These are phyloP conservation scores for Cylas formicarius DNA, from an alignment of 1,140 invertebrate genomes.

Conservation along the genomic window DNA sequence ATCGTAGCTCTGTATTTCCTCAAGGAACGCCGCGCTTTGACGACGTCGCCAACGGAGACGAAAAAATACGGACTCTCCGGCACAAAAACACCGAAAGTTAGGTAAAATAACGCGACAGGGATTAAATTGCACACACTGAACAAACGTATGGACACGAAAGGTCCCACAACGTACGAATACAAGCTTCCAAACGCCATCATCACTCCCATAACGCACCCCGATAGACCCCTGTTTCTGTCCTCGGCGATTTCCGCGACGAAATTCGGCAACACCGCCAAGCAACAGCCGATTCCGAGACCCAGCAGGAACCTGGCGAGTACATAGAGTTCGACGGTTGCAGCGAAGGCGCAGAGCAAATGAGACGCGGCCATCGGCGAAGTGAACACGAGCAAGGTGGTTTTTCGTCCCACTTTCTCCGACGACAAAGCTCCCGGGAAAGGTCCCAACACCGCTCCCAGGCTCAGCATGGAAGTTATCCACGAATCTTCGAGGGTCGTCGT, in stretches of 20 bases:
- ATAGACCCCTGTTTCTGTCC: conserved; percentile 25
- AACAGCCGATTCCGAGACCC: conserved; percentile 42
- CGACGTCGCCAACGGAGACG: too few species aligned
- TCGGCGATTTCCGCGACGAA: conserved; percentile 48
- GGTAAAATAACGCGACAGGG: conserved; percentile 46
- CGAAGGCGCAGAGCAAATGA: conserved; percentile 41
- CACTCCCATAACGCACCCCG: conserved; percentile 58
- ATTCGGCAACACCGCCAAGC: conserved; percentile 45
- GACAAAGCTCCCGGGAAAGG: conserved; percentile 31
- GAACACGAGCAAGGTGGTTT: conserved; percentile 40
- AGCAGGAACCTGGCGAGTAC: conserved; percentile 41
- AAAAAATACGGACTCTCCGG: conserved; percentile 81
- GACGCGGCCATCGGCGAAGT: conserved; percentile 39
- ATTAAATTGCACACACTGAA: conserved; percentile 45
- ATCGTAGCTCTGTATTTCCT: too few species aligned
- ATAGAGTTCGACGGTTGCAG: conserved; percentile 34
- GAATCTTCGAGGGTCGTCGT: conserved; percentile 30
- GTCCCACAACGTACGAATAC: conserved; percentile 50
- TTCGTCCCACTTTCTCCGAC: conserved; percentile 42
- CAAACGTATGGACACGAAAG: conserved; percentile 48
- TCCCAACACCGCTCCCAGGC: conserved; percentile 60
- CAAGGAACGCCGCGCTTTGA: too few species aligned
- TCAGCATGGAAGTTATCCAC: conserved; percentile 74
- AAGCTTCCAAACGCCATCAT: conserved; percentile 19
- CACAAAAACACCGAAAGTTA: conserved; percentile 42